phyloP scores from a whole-genome alignment of 2,888 invertebrate genomes.

The Ypsolopha sequella region DNA sequence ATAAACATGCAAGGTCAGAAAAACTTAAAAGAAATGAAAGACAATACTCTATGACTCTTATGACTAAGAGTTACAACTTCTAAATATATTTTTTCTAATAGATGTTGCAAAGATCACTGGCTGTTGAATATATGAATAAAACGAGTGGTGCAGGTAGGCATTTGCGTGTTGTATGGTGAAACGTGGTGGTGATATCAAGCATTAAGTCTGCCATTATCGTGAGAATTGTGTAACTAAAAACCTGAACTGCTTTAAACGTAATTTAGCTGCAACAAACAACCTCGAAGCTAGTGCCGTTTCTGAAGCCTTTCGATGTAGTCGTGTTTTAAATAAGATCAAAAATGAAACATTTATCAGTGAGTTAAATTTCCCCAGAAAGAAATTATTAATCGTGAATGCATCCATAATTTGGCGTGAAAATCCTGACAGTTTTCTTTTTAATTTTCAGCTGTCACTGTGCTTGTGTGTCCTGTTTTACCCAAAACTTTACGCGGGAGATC shows the following conservation, averaged over 20 bases:
- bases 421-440: no score
- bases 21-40: no score
- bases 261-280: slow-evolving; percentile 39
- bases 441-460: slow-evolving; percentile 32
- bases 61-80: no score
- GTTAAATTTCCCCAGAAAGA: slow-evolving; percentile 16
- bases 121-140: no score
- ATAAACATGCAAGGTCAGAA: no score
- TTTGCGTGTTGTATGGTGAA: slow-evolving; percentile 13
- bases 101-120: no score
- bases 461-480: slow-evolving; percentile 25
- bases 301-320: slow-evolving; percentile 19
- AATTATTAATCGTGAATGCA: not conserved
- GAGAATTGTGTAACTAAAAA: slow-evolving; percentile 12
- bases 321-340: slow-evolving; percentile 12
- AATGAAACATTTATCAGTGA: slow-evolving; percentile 32
- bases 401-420: not conserved
- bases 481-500: slow-evolving; percentile 19
- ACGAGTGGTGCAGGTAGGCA: no score
- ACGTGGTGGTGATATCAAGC: slow-evolving; percentile 13
- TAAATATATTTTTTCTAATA: no score
- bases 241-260: slow-evolving; percentile 50
- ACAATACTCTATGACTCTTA: no score
- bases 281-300: slow-evolving; percentile 21
- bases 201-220: slow-evolving; percentile 13